phyloP scores from a whole-genome alignment of 2,888 invertebrate genomes.

The Crocallis elinguaria region DNA sequence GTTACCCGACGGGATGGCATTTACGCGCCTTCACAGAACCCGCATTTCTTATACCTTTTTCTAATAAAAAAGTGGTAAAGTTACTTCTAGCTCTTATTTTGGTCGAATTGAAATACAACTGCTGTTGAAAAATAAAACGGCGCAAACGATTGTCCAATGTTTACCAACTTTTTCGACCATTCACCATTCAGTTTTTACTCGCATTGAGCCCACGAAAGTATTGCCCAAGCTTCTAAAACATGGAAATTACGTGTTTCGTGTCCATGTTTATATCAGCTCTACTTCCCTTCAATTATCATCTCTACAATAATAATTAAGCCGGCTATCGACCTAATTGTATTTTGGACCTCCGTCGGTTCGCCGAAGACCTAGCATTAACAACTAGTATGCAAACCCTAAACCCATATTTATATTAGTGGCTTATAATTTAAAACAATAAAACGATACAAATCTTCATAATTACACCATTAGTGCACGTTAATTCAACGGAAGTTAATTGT shows the following conservation, averaged over 20 bases:
- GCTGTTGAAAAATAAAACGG: neutral
- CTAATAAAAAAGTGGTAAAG: neutral
- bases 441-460: slow-evolving; percentile 66
- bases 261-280: neutral
- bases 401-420: slow-evolving; percentile 35
- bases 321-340: slow-evolving; percentile 8
- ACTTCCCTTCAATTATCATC: neutral
- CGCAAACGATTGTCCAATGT: neutral
- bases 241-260: no score
- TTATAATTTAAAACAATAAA: slow-evolving; percentile 53
- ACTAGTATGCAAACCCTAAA: slow-evolving; percentile 34
- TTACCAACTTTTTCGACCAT: neutral
- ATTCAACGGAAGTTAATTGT: slow-evolving; percentile 75
- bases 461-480: slow-evolving; percentile 63
- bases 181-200: neutral
- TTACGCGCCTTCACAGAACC: slow-evolving; percentile 46
- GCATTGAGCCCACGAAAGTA: neutral
- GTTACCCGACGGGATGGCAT: slow-evolving; percentile 52
- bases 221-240: no score
- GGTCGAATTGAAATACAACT: slow-evolving; percentile 5
- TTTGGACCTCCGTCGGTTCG: slow-evolving; percentile 19
- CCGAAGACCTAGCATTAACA: slow-evolving; percentile 39
- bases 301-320: slow-evolving; percentile 6
- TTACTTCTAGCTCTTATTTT: neutral
- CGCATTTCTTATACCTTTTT: slow-evolving; percentile 10